Base-by-base conservation (phyloP, 2,797 vertebrate genomes). In the Hyperoplus immaculatus region DNA sequence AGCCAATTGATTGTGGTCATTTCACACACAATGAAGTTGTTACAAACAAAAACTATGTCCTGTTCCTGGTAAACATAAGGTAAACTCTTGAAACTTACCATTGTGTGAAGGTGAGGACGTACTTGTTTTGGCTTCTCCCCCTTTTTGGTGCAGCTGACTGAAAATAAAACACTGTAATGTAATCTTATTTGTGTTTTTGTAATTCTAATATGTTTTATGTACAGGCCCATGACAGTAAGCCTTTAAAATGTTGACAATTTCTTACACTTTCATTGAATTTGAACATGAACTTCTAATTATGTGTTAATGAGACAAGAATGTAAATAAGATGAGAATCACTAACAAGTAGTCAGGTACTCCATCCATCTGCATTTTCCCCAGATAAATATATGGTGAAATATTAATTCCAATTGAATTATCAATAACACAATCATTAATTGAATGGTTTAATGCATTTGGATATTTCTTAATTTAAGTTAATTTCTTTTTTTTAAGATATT, bases 71-170 rank as follows among this genome's bases (percentile, higher is more conserved):
- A 68, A 68, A 55, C 10, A 8, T 11, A 0, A 65, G 13, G 16
- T 62, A 3, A 69, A 39, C 62, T 68, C 1, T 45, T 36, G 1
- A 1, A 69, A 88, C 95, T 93, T 89, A 96, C 95, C 93, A 58
- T 94, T 94, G 78, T 92, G 90, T 78, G 87, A 80, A 4, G 93
- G 90, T 61, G 95, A 93, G 55, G 86, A 88, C 46, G 58, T 66
- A 79, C 88, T 92, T 49, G 84, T 80, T 87, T 91, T 95, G 55
- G 79, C 78, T 21, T 94, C 92, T 1, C 77, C 82, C 82, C 88
- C 92, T 69, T 87, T 91, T 87, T 93, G 94, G 78, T 93, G 92
- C 68, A 86, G 71, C 80, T 92, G 91, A 84, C 91, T 95, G 79
- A 67, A 90, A 90, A 90, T 29, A 62, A 89, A 75, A 71, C 0